phyloP scores from a whole-genome alignment of 2,113 vertebrate species.

The Irena cyanogastra region DNA sequence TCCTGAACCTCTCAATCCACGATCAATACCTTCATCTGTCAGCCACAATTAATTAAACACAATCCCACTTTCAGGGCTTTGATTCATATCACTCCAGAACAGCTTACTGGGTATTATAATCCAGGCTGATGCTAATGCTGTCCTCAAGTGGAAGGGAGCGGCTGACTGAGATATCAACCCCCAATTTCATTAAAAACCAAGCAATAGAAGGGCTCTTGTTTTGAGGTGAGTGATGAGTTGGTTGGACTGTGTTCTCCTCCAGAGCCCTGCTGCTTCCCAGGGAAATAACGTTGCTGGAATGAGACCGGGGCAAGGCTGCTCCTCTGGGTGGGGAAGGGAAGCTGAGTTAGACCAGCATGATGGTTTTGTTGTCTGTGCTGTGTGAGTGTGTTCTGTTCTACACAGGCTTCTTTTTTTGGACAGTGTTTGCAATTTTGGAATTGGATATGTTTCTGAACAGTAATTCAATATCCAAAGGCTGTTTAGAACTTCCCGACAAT shows the following conservation, averaged over 20 bases:
- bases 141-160: slow-evolving; percentile 27
- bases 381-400: not conserved
- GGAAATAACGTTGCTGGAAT: not conserved
- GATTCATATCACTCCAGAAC: slow-evolving; percentile 52
- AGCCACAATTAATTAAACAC: slow-evolving; percentile 51
- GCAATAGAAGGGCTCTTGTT: not conserved
- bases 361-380: not conserved
- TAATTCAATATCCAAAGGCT: not conserved
- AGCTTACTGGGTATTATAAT: slow-evolving; percentile 14
- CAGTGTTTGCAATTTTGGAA: not conserved
- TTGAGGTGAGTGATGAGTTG: not conserved
- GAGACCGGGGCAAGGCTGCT: not conserved
- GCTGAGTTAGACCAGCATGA: not conserved
- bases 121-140: slow-evolving; percentile 13
- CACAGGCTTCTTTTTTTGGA: not conserved
- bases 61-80: slow-evolving; percentile 29
- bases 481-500: not conserved
- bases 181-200: not conserved
- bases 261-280: not conserved
- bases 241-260: not conserved
- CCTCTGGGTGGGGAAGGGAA: not conserved
- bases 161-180: not conserved
- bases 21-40: slow-evolving; percentile 42
- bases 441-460: not conserved
- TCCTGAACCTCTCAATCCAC: not conserved